These are phyloP conservation scores for Synergus umbraculus DNA, from an alignment of 2,888 invertebrate species.

Conservation along the genomic window DNA sequence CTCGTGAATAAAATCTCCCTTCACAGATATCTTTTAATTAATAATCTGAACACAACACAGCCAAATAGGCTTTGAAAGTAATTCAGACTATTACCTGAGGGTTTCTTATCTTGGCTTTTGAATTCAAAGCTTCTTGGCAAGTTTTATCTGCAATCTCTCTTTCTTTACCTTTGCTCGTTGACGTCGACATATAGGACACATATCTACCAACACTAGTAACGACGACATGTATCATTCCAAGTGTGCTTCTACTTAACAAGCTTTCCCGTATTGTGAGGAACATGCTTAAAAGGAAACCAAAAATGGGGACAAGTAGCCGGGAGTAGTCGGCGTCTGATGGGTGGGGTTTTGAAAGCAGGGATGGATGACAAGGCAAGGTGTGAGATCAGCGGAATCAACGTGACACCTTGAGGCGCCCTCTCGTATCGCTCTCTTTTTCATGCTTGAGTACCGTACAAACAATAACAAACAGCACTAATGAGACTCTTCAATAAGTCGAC, in stretches of 20 bases:
- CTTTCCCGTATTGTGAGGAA: constrained; percentile 74
- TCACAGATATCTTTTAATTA: background rate
- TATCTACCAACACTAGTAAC: constrained; percentile 52
- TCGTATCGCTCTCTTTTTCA: constrained; percentile 71
- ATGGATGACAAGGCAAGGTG: constrained; percentile 67
- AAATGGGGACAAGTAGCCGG: constrained; percentile 75
- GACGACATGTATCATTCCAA: constrained; percentile 69
- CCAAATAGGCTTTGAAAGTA: background rate
- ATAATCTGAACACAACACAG: background rate
- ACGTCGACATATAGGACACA: constrained; percentile 49
- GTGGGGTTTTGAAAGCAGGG: constrained; percentile 48
- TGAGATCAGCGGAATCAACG: constrained; percentile 76
- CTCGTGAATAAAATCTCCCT: background rate
- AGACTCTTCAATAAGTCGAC: constrained; percentile 75
- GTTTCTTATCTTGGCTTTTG: background rate
- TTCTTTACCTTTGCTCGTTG: constrained; percentile 44
- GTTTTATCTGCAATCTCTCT: constrained; percentile 31
- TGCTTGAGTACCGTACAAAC: constrained; percentile 70
- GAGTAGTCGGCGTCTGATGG: constrained; percentile 58
- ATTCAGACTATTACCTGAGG: background rate
- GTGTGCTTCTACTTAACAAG: constrained; percentile 76
- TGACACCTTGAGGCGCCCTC: constrained; percentile 76
- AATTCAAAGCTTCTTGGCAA: background rate
- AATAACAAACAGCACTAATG: constrained; percentile 77
- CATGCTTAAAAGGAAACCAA: constrained; percentile 77